Base-by-base conservation (phyloP, 2,888 invertebrate genomes). In the Nomada lathburiana region DNA sequence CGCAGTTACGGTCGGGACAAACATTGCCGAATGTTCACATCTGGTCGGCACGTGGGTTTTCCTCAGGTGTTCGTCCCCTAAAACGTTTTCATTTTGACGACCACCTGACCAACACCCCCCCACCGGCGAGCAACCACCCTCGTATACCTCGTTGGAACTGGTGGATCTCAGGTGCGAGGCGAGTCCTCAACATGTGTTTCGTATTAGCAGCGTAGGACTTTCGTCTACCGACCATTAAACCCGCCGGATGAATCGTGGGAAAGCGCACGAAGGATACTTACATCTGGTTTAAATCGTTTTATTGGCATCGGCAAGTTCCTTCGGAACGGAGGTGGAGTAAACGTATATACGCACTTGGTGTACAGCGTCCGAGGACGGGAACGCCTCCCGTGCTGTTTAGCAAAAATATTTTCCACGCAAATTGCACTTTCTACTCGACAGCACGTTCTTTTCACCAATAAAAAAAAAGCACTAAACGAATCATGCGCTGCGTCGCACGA, bases 221-320 rank as follows among this genome's bases (percentile, higher is more conserved):
- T 68, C 26, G 57, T 65, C 64, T 69, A 64, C 23, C 82, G 29
- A 53, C 76, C 80, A 71, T 82, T 78, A 82, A 87, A 85, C 85
- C 57, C 79, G 71, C 63, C 79, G 68, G 26, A 55, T 60, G 82
- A 87, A 86, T 87, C 91, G 89, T 90, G 90, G 83, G 90, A 89
- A 92, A 91, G 73, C 83, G 80, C 47, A 60, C 70, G 59, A 74
- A 62, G 71, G 70, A 52, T 68, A 75, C 73, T 76, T 82, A 77
- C 88, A 88, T 89, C 88, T 87, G 88, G 85, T 84, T 80, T 89
- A 89, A 91, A 90, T 90, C 86, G 90, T 90, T 92, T 92, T 91
- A 91, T 92, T 91, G 89, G 76, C 80, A 62, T 74, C 62, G 79
- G 71, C 59, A 70, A 71, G 62, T 71, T 75, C 13, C 44, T 70